phyloP scores from a whole-genome alignment of 2,888 invertebrate species.

The Mechanitis mazaeus region DNA sequence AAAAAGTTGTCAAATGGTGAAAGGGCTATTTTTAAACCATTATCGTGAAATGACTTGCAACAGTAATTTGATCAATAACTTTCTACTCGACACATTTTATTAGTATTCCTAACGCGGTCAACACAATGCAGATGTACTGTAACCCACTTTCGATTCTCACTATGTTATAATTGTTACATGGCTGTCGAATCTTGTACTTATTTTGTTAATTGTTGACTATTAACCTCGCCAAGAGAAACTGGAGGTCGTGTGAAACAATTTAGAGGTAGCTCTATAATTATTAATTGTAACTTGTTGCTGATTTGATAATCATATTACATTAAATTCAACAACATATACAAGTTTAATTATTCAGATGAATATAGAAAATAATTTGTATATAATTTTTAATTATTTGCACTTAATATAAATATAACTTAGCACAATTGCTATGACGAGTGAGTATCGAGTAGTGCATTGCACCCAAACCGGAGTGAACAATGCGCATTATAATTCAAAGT shows the following conservation, averaged over 20 bases:
- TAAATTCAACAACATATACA: no score
- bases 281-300: not conserved
- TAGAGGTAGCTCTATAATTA: not conserved
- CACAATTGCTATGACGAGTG: conserved; percentile 64
- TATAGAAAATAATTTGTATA: not conserved
- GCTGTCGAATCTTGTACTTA: conserved; percentile 27
- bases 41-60: conserved; percentile 28
- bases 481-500: conserved; percentile 74
- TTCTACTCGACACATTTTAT: conserved; percentile 42
- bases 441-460: conserved; percentile 71
- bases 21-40: conserved; percentile 20
- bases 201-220: conserved; percentile 39
- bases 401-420: conserved; percentile 39
- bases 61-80: conserved; percentile 41
- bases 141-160: conserved; percentile 45
- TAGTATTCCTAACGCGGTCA: conserved; percentile 44
- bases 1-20: conserved; percentile 12
- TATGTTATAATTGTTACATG: conserved; percentile 28
- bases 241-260: conserved; percentile 43
- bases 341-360: not conserved
- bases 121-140: conserved; percentile 40
- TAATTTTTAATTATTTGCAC: not conserved
- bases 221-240: conserved; percentile 49
- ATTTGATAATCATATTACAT: no score
- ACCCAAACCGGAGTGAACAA: conserved; percentile 67